A percentile compares a stretch with the other conserved stretches of the same genome.
Evolutionary conservation across 2,113 vertebrate species (phyloP).

Genomic region (Oryctolagus cuniculus): mOryCun1.1 NC_091440.1:2263001-2263500

Average conservation of each 20-base stretch:
- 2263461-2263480: too few relatives aligned
- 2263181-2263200: too few relatives aligned
- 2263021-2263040: too few relatives aligned
- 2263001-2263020: too few relatives aligned
- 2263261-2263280: background rate
- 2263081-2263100: too few relatives aligned
- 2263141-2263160: background rate
- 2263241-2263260: conserved; percentile 47
- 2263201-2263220: too few relatives aligned
- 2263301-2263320: too few relatives aligned
- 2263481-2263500: too few relatives aligned
- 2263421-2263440: conserved; percentile 33
- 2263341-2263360: conserved; percentile 48
- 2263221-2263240: background rate
- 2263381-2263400: background rate
- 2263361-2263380: too few relatives aligned
- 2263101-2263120: too few relatives aligned
- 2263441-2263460: background rate
- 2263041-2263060: too few relatives aligned
- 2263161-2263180: conserved; percentile 47
- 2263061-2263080: background rate
- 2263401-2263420: background rate
- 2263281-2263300: too few relatives aligned
- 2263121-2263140: background rate
- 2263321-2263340: background rate